phyloP scores from a whole-genome alignment of 2,888 invertebrate species.

The Agrochola lota region DNA sequence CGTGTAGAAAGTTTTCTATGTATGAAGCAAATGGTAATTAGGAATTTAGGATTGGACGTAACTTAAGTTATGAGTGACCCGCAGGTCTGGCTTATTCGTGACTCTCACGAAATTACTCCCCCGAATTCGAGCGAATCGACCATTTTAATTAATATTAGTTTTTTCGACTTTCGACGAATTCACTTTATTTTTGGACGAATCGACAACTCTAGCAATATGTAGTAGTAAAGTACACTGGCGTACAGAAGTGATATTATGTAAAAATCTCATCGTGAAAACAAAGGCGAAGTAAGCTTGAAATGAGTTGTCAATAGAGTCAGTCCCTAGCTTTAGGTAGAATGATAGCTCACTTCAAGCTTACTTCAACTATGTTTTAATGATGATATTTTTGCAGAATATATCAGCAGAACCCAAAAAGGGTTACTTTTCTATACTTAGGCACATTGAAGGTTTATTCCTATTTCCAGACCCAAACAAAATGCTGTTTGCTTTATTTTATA shows the following conservation, averaged over 20 bases:
- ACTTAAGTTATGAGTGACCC: background rate
- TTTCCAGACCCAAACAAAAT: background rate
- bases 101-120: too few relatives aligned
- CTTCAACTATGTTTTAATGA: background rate
- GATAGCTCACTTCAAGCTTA: background rate
- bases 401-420: background rate
- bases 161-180: too few relatives aligned
- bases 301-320: background rate
- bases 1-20: background rate
- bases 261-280: background rate
- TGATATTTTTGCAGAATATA: too few relatives aligned
- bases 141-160: too few relatives aligned
- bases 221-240: too few relatives aligned
- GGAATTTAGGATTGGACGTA: background rate
- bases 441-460: background rate
- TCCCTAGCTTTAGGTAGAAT: too few relatives aligned
- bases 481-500: constrained; percentile 29
- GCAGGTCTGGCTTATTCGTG: too few relatives aligned
- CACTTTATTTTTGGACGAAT: too few relatives aligned
- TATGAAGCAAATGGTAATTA: background rate
- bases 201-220: too few relatives aligned
- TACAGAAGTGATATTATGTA: background rate
- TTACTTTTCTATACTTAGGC: background rate
- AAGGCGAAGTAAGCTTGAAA: background rate
- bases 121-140: too few relatives aligned